These are phyloP conservation scores for Unio pictorum DNA, from an alignment of 2,888 invertebrate genomes.

Conservation along the genomic window DNA sequence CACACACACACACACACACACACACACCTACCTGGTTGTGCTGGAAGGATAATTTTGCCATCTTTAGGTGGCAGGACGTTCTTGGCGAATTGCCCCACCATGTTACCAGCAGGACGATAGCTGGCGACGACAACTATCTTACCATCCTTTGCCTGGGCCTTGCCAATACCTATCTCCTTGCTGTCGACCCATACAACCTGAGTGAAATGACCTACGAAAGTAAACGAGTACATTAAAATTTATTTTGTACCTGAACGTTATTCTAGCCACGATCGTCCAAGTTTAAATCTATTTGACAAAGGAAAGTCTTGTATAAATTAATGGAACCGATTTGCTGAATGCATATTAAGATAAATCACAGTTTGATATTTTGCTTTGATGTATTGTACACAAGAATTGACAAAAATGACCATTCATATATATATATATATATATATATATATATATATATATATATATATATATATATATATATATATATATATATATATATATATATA, in stretches of 20 bases:
- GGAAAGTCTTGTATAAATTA: too few relatives aligned
- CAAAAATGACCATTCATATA: too few relatives aligned
- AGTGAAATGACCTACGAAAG: constrained; percentile 81
- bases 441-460: too few relatives aligned
- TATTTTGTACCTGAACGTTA: neutral
- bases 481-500: too few relatives aligned
- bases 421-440: too few relatives aligned
- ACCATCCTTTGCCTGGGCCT: constrained; percentile 82
- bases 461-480: too few relatives aligned
- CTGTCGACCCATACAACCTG: constrained; percentile 88
- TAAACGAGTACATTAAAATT: neutral
- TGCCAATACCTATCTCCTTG: constrained; percentile 83
- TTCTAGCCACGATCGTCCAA: neutral
- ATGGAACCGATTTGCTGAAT: too few relatives aligned
- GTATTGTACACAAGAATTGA: too few relatives aligned
- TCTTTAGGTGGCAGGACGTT: constrained; percentile 76
- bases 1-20: too few relatives aligned
- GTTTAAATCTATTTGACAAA: neutral
- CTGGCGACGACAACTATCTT: constrained; percentile 87
- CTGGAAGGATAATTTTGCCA: constrained; percentile 37
- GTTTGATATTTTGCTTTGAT: too few relatives aligned
- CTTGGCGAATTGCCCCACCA: constrained; percentile 81
- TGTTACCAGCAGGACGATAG: constrained; percentile 92
- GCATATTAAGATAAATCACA: too few relatives aligned
- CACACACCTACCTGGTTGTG: constrained; percentile 20